phyloP scores from a whole-genome alignment of 2,888 invertebrate genomes.

The Archaeoteleia sp. region DNA sequence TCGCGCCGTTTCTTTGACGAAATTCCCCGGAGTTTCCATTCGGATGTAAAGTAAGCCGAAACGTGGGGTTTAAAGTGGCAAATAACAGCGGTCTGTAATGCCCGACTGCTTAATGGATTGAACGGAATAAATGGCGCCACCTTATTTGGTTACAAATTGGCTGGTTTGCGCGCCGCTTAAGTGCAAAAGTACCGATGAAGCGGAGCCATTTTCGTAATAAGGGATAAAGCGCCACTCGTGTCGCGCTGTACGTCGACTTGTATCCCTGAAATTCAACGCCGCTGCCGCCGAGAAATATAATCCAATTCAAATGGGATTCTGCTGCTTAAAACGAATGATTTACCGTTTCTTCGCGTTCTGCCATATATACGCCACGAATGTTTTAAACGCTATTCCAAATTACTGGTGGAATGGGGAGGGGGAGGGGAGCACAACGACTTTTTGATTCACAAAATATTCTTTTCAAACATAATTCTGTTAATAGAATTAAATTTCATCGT shows the following conservation, averaged over 20 bases:
- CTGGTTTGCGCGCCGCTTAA: conserved; percentile 31
- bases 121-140: conserved; percentile 59
- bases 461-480: no score
- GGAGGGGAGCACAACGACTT: conserved; percentile 29
- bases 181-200: conserved; percentile 23
- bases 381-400: conserved; percentile 21
- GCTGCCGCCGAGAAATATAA: conserved; percentile 23
- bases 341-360: conserved; percentile 44
- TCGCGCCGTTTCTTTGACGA: conserved; percentile 27
- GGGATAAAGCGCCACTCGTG: conserved; percentile 26
- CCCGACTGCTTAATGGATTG: conserved; percentile 62
- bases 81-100: conserved; percentile 58
- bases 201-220: conserved; percentile 22
- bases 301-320: conserved; percentile 50
- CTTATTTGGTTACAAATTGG: conserved; percentile 67
- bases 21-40: conserved; percentile 32
- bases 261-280: conserved; percentile 30
- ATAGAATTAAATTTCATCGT: no score
- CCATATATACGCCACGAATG: conserved; percentile 6
- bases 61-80: conserved; percentile 55
- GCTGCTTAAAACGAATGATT: conserved; percentile 54
- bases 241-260: conserved; percentile 27
- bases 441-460: conserved; percentile 14
- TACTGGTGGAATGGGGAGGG: conserved; percentile 3
- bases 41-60: conserved; percentile 52